Evolutionary conservation across 2,113 vertebrate species (phyloP).

Genomic region (Cygnus buccinator): DNA sequence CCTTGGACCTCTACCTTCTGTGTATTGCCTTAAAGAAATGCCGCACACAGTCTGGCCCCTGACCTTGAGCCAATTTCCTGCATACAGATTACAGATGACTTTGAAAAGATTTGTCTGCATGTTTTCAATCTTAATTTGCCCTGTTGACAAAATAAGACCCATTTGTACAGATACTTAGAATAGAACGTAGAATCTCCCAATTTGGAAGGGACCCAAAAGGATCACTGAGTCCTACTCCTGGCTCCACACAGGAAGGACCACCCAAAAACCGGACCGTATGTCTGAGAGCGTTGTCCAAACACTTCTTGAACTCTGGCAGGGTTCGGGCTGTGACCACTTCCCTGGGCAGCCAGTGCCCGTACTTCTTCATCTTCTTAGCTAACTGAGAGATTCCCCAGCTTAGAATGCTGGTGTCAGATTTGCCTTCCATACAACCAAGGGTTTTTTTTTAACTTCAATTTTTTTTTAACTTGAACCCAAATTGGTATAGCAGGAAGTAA

Average conservation of each 20-base stretch:
- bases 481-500: background rate
- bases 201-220: background rate
- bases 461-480: background rate
- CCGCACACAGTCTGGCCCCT: background rate
- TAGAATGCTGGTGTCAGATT: background rate
- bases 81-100: background rate
- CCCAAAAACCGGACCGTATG: background rate
- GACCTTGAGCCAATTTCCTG: background rate
- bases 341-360: background rate
- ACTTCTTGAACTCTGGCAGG: background rate
- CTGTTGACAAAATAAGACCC: background rate
- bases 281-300: background rate
- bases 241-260: background rate
- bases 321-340: background rate
- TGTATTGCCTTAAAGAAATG: background rate
- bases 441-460: too few relatives aligned
- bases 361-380: background rate
- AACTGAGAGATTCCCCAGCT: background rate
- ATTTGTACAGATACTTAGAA: background rate
- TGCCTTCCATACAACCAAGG: background rate
- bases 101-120: background rate
- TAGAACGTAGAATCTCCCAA: background rate
- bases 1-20: background rate
- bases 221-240: background rate
- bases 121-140: background rate